These are phyloP conservation scores for Climacteris rufus DNA, from an alignment of 2,113 vertebrate species.

Conservation along the genomic window DNA sequence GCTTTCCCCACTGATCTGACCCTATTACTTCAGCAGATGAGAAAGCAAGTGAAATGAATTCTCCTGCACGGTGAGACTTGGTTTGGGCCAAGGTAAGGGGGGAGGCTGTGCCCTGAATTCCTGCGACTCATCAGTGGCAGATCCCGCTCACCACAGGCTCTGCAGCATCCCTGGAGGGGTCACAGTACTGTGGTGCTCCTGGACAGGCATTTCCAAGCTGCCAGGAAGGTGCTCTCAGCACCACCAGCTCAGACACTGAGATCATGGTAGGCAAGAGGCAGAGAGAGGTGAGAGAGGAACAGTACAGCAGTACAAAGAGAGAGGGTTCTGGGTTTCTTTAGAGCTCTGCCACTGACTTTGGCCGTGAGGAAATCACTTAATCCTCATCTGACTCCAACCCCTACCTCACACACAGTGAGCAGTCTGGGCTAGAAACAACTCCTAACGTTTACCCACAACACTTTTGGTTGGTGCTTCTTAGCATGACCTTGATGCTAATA, in stretches of 20 bases:
- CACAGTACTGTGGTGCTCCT: accelerated
- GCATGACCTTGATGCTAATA: too few species aligned
- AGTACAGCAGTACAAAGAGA: accelerated
- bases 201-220: not conserved
- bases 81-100: not conserved
- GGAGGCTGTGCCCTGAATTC: not conserved
- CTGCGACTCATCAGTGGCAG: not conserved
- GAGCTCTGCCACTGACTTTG: not conserved
- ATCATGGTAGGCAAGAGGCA: accelerated
- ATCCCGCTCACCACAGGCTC: not conserved
- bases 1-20: constrained; percentile 24
- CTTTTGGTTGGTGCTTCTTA: not conserved
- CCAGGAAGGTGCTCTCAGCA: not conserved
- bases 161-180: not conserved
- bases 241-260: accelerated
- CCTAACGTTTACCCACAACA: not conserved
- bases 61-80: not conserved
- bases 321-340: not conserved
- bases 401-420: not conserved
- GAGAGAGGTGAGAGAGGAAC: not conserved
- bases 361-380: not conserved
- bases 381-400: not conserved
- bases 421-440: not conserved
- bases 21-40: constrained; percentile 31
- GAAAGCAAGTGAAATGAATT: constrained; percentile 13